Base-by-base conservation (phyloP, 2,888 invertebrate genomes). In the Trachelus stipa region DNA sequence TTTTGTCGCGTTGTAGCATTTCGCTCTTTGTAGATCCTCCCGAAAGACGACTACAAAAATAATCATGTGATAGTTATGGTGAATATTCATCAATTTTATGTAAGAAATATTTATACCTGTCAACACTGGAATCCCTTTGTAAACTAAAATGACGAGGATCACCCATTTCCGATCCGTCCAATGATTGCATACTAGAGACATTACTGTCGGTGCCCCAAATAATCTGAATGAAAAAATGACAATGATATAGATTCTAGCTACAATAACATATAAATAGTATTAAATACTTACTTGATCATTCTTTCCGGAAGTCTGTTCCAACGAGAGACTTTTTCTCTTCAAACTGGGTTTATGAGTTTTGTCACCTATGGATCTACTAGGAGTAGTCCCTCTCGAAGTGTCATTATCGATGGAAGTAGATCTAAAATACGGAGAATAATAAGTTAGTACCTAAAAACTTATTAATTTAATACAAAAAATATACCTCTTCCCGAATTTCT, bases 141-240 rank as follows among this genome's bases (percentile, higher is more conserved):
- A 95, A 91, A 73, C 93, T 93, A 81, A 93, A 94, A 76, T 93
- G 92, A 73, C 94, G 92, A 31, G 92, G 92, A 83, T 96, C 95
- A 9, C 56, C 56, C 71, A 89, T 85, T 81, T 93, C 93, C 4
- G 92, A 92, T 74, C 91, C 91, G 85, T 96, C 95, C 80, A 96
- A 91, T 0, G 97, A 97, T 86, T 96, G 96, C 91, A 97, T 93
- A 80, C 97, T 97, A 0, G 96, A 96, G 79, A 96, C 94, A 88
- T 97, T 97, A 79, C 96, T 96, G 82, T 97, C 96, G 76, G 95
- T 95, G 37, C 95, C 95, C 97, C 97, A 97, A 86, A 97, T 97
- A 79, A 93, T 93, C 92, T 95, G 93, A 92, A 92, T 87, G 79
- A 75, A 78, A 78, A 73, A 75, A 81, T 73, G 79, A 82, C 82